A percentile compares a stretch with the other conserved stretches of the same genome.
These are phyloP conservation scores for Polietes domitor DNA, from an alignment of 2,888 invertebrate genomes.

Conservation along the genomic window DNA sequence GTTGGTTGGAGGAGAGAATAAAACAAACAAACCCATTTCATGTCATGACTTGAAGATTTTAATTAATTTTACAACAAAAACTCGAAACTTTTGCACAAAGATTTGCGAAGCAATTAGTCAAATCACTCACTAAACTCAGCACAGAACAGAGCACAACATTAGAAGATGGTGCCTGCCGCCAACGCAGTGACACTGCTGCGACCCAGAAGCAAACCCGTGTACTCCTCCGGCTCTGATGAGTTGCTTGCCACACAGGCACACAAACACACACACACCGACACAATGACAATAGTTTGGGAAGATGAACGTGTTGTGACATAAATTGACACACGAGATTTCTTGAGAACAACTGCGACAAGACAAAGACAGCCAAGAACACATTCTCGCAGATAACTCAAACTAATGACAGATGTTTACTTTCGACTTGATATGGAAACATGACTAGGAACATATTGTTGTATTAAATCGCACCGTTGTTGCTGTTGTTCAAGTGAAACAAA, in stretches of 20 bases:
- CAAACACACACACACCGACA: conserved; percentile 4
- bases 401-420: conserved; percentile 54
- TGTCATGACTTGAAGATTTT: conserved; percentile 67
- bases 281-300: conserved; percentile 31
- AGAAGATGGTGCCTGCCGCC: not conserved
- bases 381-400: conserved; percentile 17
- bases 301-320: conserved; percentile 57
- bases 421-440: conserved; percentile 26
- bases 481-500: not conserved
- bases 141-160: conserved; percentile 36
- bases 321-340: conserved; percentile 41
- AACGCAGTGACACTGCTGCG: not conserved
- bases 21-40: conserved; percentile 64
- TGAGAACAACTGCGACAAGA: conserved; percentile 12
- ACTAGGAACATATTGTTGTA: not conserved
- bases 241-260: no score
- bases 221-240: not conserved
- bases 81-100: conserved; percentile 55
- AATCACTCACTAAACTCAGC: conserved; percentile 65
- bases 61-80: conserved; percentile 65
- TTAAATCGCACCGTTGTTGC: conserved; percentile 14
- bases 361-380: no score
- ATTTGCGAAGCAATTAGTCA: conserved; percentile 67
- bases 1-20: not conserved
- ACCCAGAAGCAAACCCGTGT: not conserved